Evolutionary conservation across 2,113 vertebrate species (phyloP), one percentile per base, ranked within the genome.

Genomic region (Morone saxatilis): DNA sequence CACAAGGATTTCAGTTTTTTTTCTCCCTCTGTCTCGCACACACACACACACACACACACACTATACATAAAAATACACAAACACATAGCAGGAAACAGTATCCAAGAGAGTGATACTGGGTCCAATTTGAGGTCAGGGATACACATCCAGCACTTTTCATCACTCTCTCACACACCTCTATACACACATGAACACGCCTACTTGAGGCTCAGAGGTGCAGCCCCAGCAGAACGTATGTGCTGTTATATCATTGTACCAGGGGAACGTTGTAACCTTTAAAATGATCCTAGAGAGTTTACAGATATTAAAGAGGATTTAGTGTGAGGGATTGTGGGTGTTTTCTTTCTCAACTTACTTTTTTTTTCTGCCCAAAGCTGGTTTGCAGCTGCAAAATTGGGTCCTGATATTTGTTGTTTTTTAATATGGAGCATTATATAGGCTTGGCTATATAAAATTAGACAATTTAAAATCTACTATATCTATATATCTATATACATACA

Each of bases 61-160:
- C 54, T 36, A 40, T 45, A 75, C 67, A 56, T n/a, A 38, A 48
- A 78, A 69, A 67, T 62, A 77, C 57, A 86, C 48, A 70, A 77
- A 88, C 80, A 82, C 41, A 40, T 60, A 50, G 57, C 81, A 72
- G 89, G 82, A 90, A 91, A 86, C 67, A 40, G 45, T 54, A 83
- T 87, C 88, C 81, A 73, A 75, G 9, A 71, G 71, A 76, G 76
- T 40, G 50, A 65, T 13, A 7, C 22, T 50, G 8, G 73, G 79
- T 70, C 51, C 36, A 81, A 83, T 76, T 63, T 3, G 63, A 81
- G 89, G 88, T 87, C 89, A 88, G 67, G 81, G 72, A 71, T 78
- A 67, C 47, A 75, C 67, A 51, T 13, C 69, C 68, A 60, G 74
- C 60, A 79, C 74, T 68, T 87, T 84, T 80, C 71, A 85, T 84